These are phyloP conservation scores for Callionymus lyra DNA, from an alignment of 2,113 vertebrate genomes.

Conservation along the genomic window DNA sequence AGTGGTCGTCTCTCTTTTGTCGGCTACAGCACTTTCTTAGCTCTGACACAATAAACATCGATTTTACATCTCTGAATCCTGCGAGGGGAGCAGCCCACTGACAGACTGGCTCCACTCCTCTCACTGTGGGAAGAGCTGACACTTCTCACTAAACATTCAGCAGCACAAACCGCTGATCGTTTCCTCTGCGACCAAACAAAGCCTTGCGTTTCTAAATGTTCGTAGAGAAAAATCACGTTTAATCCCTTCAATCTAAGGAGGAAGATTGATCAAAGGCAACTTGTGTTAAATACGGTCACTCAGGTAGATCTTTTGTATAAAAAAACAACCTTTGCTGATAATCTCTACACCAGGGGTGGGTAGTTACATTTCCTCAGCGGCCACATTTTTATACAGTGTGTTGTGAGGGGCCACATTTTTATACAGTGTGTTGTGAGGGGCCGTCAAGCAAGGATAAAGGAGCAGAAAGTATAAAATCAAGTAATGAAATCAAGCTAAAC, in stretches of 20 bases:
- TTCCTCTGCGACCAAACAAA: slow-evolving; percentile 14
- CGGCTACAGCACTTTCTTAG: slow-evolving; percentile 35
- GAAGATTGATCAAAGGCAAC: slow-evolving; percentile 36
- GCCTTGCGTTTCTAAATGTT: slow-evolving; percentile 9
- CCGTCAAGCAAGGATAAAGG: no score
- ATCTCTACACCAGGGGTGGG: no score
- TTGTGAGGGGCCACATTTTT: no score
- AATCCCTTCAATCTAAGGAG: slow-evolving; percentile 20
- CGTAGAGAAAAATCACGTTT: slow-evolving; percentile 21
- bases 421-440: no score
- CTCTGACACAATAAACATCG: slow-evolving; percentile 49
- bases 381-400: no score
- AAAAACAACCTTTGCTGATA: no score
- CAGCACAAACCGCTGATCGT: slow-evolving; percentile 19
- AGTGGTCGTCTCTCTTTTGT: slow-evolving; percentile 37
- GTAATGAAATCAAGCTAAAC: no score
- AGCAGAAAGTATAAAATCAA: no score
- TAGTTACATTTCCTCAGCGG: no score
- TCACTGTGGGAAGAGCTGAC: slow-evolving; percentile 16
- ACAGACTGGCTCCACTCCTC: slow-evolving; percentile 28
- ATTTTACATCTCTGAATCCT: slow-evolving; percentile 49
- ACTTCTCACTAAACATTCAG: slow-evolving; percentile 19
- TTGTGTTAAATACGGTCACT: no score
- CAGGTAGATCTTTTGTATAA: no score
- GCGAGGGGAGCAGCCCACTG: slow-evolving; percentile 35